These are phyloP conservation scores for Lepidostoma basale DNA, from an alignment of 1,140 invertebrate species.

Conservation along the genomic window DNA sequence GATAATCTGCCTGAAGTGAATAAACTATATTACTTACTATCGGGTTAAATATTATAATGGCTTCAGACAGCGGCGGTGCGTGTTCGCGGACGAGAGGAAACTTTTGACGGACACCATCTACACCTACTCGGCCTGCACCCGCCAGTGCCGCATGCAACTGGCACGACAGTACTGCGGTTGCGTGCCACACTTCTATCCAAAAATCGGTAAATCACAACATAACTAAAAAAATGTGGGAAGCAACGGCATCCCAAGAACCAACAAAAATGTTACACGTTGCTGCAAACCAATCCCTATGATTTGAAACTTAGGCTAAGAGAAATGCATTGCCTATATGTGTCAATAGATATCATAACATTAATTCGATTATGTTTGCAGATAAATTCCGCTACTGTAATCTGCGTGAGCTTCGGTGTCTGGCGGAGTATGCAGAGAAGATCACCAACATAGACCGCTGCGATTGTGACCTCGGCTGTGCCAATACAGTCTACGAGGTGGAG, in stretches of 20 bases:
- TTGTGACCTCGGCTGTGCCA: conserved; percentile 73
- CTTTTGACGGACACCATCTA: conserved; percentile 65
- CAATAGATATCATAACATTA: no score
- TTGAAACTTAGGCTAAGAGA: no score
- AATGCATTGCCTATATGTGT: no score
- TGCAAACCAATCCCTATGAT: no score
- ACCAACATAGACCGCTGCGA: conserved; percentile 65
- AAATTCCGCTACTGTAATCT: conserved; percentile 64
- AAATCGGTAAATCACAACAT: conserved; percentile 51
- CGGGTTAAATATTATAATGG: no score
- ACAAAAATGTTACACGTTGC: no score
- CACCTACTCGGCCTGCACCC: conserved; percentile 72
- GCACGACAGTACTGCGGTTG: conserved; percentile 67
- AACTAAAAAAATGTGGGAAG: background rate
- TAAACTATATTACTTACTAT: no score
- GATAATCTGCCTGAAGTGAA: no score
- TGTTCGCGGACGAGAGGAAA: conserved; percentile 68
- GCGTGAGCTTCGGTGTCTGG: conserved; percentile 64
- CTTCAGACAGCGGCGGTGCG: conserved; percentile 66
- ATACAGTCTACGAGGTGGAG: conserved; percentile 75
- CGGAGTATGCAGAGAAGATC: conserved; percentile 61
- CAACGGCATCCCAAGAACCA: no score
- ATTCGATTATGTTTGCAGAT: conserved; percentile 48
- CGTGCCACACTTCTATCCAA: conserved; percentile 70
- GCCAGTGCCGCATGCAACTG: conserved; percentile 70